Base-by-base conservation (phyloP, 2,888 invertebrate genomes). In the Scotopteryx bipunctaria region DNA sequence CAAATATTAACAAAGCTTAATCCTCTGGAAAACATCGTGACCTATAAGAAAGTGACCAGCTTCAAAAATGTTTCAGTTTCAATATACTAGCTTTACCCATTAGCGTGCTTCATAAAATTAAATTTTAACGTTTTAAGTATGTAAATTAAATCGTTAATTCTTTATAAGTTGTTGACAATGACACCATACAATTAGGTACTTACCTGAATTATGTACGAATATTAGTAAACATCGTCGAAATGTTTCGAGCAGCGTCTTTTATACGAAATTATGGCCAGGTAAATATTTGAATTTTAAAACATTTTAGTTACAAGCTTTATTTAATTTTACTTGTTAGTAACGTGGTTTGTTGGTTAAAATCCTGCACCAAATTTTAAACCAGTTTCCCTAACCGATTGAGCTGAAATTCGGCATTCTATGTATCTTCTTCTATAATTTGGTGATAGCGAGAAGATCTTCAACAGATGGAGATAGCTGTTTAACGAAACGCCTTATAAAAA, bases 161-260 rank as follows among this genome's bases (percentile, higher is more conserved):
- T 21, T 8, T 33, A 9, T 29, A 37, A 45, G 8, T 29, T 11
- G 4, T 16, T 11, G 23, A 32, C n/a, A n/a, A n/a, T n/a, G n/a
- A n/a, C n/a, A n/a, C n/a, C n/a, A n/a, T 11, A 9, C 27, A 27
- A 19, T 2, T 27, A 11, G 9, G 3, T 11, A 17, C n/a, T 19
- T 16, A 19, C 9, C 4, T 6, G 3, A 37, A 37, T 37, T 6
- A 23, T 37, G n/a, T 37, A 13, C 13, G 14, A 37, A 21, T 14
- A 37, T 19, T 6, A 21, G 15, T 15, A 25, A 49, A 52, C 55
- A 54, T 59, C 60, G 59, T 71, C 4, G 60, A 73, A 66, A 90
- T 90, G 89, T 74, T 86, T 63, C 88, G 89, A 49, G 88, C 85
- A 25, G 81, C 89, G 50, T 87, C 89, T 52, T 86, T 88, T 65